phyloP scores from a whole-genome alignment of 2,888 invertebrate genomes.

The Mimas tiliae region DNA sequence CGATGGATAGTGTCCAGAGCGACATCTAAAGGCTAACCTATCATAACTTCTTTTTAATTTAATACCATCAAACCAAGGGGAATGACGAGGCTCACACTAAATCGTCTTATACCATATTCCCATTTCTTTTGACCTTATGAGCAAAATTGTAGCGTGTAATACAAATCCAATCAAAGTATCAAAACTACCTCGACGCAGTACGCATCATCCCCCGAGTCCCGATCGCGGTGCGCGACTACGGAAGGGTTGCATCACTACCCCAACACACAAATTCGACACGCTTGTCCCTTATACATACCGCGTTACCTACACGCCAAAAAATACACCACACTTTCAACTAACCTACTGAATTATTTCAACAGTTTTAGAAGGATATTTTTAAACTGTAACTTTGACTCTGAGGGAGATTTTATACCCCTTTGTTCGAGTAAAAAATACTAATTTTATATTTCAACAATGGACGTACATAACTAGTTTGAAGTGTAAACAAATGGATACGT shows the following conservation, averaged over 20 bases:
- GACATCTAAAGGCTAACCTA: no score
- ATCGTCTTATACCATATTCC: no score
- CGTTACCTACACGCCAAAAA: slow-evolving; percentile 34
- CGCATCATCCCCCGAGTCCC: slow-evolving; percentile 65
- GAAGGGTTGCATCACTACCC: slow-evolving; percentile 79
- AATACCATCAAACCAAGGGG: no score
- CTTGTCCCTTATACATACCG: slow-evolving; percentile 57
- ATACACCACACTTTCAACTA: slow-evolving; percentile 31
- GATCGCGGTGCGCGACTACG: slow-evolving; percentile 64
- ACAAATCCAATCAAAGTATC: slow-evolving; percentile 46
- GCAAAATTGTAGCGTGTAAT: no score
- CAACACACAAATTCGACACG: slow-evolving; percentile 72
- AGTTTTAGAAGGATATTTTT: slow-evolving; percentile 28
- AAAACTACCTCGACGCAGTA: slow-evolving; percentile 38
- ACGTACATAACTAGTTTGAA: slow-evolving; percentile 73
- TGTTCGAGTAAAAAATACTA: slow-evolving; percentile 63
- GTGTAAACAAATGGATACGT: slow-evolving; percentile 80
- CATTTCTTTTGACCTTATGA: no score
- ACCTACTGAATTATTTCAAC: slow-evolving; percentile 33
- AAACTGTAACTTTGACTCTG: slow-evolving; percentile 41
- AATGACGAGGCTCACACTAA: no score
- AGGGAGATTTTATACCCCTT: slow-evolving; percentile 48
- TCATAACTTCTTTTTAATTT: no score
- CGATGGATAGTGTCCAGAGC: no score
- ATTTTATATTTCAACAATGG: slow-evolving; percentile 75